These are phyloP conservation scores for Cromileptes altivelis DNA, from an alignment of 2,113 vertebrate species.

Conservation along the genomic window DNA sequence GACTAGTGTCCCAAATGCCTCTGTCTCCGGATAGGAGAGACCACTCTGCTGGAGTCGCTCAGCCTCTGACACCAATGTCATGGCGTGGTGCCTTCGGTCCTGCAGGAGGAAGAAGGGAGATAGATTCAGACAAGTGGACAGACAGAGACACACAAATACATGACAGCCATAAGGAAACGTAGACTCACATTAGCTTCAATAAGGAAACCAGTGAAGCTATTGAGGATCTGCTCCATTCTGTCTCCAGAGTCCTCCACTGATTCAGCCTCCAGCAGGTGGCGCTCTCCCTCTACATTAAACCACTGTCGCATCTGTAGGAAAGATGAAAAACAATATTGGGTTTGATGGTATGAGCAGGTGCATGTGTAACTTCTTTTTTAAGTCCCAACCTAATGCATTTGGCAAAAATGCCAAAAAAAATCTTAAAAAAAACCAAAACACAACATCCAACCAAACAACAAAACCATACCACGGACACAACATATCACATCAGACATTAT, in stretches of 20 bases:
- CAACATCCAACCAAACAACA: too few species aligned
- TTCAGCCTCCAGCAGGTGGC: slow-evolving; percentile 81
- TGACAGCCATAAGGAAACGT: neutral
- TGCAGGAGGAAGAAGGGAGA: slow-evolving; percentile 56
- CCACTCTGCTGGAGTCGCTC: slow-evolving; percentile 75
- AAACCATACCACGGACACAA: too few species aligned
- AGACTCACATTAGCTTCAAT: slow-evolving; percentile 88
- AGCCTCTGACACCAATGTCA: slow-evolving; percentile 86
- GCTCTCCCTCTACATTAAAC: slow-evolving; percentile 89
- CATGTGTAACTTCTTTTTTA: neutral
- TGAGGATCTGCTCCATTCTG: slow-evolving; percentile 76
- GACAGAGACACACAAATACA: neutral
- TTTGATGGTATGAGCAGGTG: neutral
- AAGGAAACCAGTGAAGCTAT: slow-evolving; percentile 88
- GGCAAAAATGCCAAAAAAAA: too few species aligned
- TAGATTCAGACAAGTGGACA: slow-evolving; percentile 15
- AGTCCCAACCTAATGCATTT: neutral
- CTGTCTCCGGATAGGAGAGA: slow-evolving; percentile 77
- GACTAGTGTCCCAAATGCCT: slow-evolving; percentile 77
- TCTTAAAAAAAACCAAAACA: too few species aligned
- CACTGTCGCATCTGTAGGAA: slow-evolving; percentile 88
- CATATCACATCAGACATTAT: too few species aligned
- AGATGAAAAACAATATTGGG: neutral
- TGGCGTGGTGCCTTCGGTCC: slow-evolving; percentile 87
- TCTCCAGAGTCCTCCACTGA: slow-evolving; percentile 80